Conservation (phyloP, 2,888 invertebrate species). For the Abrostola tripartita region DNA sequence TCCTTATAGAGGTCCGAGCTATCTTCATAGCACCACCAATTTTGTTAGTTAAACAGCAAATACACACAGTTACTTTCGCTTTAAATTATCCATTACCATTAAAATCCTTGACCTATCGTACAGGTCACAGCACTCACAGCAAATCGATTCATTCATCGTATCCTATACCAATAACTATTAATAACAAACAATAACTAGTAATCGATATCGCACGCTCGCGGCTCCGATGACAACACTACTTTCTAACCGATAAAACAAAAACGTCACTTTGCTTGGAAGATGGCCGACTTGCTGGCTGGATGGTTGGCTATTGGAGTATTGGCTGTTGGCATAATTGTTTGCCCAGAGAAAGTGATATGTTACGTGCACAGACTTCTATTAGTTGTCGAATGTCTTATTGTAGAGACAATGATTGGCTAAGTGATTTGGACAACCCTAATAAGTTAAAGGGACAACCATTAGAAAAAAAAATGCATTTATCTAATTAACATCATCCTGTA, state of each 20-base stretch:
- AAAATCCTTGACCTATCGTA: too few species aligned
- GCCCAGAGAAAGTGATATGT: constrained; percentile 46
- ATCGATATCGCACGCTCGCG: neutral
- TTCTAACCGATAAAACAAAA: constrained; percentile 57
- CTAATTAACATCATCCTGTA: too few species aligned
- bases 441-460: too few species aligned
- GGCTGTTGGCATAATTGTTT: neutral
- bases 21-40: too few species aligned
- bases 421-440: too few species aligned
- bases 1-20: too few species aligned
- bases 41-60: too few species aligned
- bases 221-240: constrained; percentile 29
- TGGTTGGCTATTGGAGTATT: constrained; percentile 21
- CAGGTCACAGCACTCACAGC: too few species aligned
- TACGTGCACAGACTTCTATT: constrained; percentile 39
- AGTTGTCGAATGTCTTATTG: constrained; percentile 7
- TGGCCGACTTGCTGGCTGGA: constrained; percentile 45
- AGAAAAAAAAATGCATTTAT: too few species aligned
- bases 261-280: constrained; percentile 48
- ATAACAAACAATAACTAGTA: neutral
- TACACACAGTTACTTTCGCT: too few species aligned
- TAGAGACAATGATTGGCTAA: constrained; percentile 27
- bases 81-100: too few species aligned
- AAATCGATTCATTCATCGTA: neutral
- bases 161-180: neutral